A percentile compares a stretch with the other conserved stretches of the same genome.
Evolutionary conservation across 2,888 invertebrate genomes (phyloP).

Genomic region (Tachina fera): DNA sequence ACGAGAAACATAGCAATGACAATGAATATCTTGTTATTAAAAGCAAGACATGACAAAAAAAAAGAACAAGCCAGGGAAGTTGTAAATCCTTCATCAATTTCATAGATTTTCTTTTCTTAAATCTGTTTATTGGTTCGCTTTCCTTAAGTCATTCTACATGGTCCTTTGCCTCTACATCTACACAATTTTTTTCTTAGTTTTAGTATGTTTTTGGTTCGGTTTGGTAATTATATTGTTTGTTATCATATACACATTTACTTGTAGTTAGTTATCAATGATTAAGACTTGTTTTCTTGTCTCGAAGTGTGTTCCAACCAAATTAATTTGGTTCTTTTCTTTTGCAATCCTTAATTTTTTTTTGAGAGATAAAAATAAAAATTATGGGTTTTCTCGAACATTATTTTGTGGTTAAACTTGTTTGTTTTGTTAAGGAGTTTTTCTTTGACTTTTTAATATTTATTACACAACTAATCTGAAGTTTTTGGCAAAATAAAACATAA

Average conservation of each 20-base stretch:
- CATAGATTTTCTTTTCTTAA: constrained; percentile 42
- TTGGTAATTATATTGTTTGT: constrained; percentile 60
- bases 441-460: constrained; percentile 15
- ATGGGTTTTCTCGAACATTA: constrained; percentile 31
- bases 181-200: too few relatives aligned
- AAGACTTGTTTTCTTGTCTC: constrained; percentile 15
- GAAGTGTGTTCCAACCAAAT: background rate
- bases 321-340: constrained; percentile 25
- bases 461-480: constrained; percentile 1
- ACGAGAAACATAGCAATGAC: constrained; percentile 4
- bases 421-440: background rate
- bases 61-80: constrained; percentile 18
- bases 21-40: constrained; percentile 22
- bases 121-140: constrained; percentile 1
- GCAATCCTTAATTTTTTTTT: constrained; percentile 1
- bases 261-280: constrained; percentile 57
- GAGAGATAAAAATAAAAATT: constrained; percentile 44
- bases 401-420: constrained; percentile 8
- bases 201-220: background rate
- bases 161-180: background rate
- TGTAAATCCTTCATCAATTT: constrained; percentile 69
- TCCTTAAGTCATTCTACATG: constrained; percentile 6
- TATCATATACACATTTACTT: constrained; percentile 45
- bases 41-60: constrained; percentile 25
- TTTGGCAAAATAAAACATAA: background rate